Conservation (phyloP, 2,888 invertebrate genomes). For the Andrena hattorfiana region DNA sequence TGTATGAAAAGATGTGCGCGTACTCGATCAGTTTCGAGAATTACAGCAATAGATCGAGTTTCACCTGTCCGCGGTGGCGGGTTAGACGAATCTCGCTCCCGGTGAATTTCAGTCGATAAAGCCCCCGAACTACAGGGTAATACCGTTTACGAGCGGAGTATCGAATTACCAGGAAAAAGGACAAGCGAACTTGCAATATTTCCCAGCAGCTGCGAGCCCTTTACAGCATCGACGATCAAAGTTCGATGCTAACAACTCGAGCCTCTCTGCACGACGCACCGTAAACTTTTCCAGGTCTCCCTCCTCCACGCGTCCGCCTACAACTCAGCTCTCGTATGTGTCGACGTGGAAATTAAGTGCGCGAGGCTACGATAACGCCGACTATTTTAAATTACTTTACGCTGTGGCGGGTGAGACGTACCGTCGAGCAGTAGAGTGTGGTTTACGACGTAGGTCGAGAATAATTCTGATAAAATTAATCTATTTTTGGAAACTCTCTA, state of each 20-base stretch:
- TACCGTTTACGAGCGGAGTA: neutral
- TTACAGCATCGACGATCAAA: slow-evolving; percentile 43
- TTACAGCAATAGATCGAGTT: too few species aligned
- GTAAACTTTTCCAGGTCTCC: slow-evolving; percentile 41
- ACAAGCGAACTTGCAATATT: slow-evolving; percentile 14
- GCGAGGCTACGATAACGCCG: slow-evolving; percentile 10
- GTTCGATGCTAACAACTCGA: slow-evolving; percentile 41
- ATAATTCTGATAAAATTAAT: too few species aligned
- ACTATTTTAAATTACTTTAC: neutral
- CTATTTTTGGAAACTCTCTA: too few species aligned
- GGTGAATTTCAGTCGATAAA: neutral
- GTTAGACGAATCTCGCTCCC: neutral
- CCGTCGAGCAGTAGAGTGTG: too few species aligned
- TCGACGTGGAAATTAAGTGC: slow-evolving; percentile 6
- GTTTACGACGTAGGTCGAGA: too few species aligned
- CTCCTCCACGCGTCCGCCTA: neutral
- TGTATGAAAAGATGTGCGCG: neutral
- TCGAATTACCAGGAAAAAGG: neutral
- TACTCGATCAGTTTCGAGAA: neutral
- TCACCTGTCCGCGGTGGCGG: too few species aligned
- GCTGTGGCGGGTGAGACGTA: neutral
- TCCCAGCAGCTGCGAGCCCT: slow-evolving; percentile 28
- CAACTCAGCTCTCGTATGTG: neutral
- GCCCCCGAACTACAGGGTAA: neutral
- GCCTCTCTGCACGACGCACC: slow-evolving; percentile 10